These are phyloP conservation scores for Chionis minor DNA, from an alignment of 2,113 vertebrate species.

Conservation along the genomic window DNA sequence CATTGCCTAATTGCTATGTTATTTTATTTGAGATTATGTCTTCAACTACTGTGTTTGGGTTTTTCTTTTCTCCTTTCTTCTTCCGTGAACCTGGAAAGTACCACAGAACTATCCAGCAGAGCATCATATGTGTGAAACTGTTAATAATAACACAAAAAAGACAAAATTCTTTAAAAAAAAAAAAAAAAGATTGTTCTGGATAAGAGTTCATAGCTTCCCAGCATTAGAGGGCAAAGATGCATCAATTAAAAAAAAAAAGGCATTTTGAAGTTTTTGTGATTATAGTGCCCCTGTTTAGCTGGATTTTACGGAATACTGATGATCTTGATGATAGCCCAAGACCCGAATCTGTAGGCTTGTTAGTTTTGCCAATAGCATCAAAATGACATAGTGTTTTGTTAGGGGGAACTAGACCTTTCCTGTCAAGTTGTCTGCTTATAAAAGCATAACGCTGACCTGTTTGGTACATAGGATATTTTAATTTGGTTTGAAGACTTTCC, in stretches of 20 bases:
- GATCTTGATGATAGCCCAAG: slow-evolving; percentile 7
- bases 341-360: neutral
- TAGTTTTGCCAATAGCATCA: neutral
- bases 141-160: neutral
- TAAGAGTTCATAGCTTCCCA: neutral
- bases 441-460: neutral
- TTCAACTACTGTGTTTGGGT: too few relatives aligned
- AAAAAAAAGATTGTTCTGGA: neutral
- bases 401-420: neutral
- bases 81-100: neutral
- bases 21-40: neutral
- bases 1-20: neutral
- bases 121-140: neutral
- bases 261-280: neutral
- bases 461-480: neutral
- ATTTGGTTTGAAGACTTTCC: neutral
- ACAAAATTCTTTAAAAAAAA: neutral
- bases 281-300: neutral
- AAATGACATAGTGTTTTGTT: neutral
- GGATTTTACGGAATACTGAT: neutral
- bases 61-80: neutral
- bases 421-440: neutral
- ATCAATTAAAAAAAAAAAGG: neutral
- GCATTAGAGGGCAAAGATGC: neutral
- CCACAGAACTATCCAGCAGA: neutral